Evolutionary conservation across 2,888 invertebrate genomes (phyloP).

Genomic region (Lepidocyrtoides sp.): DNA sequence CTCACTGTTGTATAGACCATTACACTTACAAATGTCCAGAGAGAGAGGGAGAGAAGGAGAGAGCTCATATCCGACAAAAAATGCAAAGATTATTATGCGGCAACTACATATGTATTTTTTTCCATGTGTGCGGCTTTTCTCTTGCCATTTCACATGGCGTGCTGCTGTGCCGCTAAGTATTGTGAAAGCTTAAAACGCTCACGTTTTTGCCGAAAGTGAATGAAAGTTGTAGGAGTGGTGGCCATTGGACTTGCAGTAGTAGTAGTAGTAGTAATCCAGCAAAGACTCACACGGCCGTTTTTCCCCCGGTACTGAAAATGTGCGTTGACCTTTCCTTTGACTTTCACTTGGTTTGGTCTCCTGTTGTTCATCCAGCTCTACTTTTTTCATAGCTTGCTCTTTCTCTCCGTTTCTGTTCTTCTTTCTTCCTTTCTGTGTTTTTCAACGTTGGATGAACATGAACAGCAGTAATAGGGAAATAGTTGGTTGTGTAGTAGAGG

Average conservation of each 20-base stretch:
- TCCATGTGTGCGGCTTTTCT: neutral
- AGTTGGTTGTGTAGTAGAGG: too few species aligned
- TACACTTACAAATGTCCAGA: too few species aligned
- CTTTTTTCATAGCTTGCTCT: too few species aligned
- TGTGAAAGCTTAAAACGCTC: neutral
- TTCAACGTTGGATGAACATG: neutral
- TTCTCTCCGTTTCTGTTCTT: neutral
- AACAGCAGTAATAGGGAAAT: neutral
- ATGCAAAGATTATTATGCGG: conserved; percentile 43
- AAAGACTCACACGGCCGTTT: neutral
- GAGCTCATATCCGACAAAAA: too few species aligned
- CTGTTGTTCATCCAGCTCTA: too few species aligned
- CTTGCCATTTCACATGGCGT: conserved; percentile 4
- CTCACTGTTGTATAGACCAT: too few species aligned
- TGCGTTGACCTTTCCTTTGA: conserved; percentile 65
- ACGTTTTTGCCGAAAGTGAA: conserved; percentile 29
- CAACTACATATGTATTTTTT: neutral
- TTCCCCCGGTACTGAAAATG: conserved; percentile 27
- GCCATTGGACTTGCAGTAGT: too few species aligned
- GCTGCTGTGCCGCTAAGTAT: neutral
- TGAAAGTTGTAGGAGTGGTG: too few species aligned
- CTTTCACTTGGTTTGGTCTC: conserved; percentile 46
- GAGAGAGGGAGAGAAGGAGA: too few species aligned
- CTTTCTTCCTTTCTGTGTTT: neutral
- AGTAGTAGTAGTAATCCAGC: neutral